phyloP scores from a whole-genome alignment of 1,140 invertebrate genomes.

The Pogonus chalceus region DNA sequence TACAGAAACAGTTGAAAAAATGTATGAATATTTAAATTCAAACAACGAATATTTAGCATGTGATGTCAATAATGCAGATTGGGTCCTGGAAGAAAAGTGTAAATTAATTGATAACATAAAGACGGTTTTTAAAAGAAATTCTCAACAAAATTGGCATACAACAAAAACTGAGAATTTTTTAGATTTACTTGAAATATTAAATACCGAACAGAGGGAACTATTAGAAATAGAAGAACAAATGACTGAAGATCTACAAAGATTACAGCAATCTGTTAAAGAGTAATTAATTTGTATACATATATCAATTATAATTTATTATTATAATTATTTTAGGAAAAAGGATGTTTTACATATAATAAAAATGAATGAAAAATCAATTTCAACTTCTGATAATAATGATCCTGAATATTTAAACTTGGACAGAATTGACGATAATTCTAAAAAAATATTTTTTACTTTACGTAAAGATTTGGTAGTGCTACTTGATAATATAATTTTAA shows the following conservation, averaged over 20 bases:
- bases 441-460: neutral
- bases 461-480: neutral
- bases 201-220: neutral
- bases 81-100: neutral
- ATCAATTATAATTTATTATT: neutral
- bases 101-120: neutral
- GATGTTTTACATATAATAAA: neutral
- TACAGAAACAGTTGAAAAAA: neutral
- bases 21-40: neutral
- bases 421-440: neutral
- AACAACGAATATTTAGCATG: neutral
- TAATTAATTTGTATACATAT: neutral
- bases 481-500: no score
- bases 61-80: neutral
- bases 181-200: neutral
- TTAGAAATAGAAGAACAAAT: neutral
- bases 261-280: neutral
- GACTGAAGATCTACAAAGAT: neutral
- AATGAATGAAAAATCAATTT: neutral
- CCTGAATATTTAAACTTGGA: neutral
- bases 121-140: neutral
- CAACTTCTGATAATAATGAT: neutral
- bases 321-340: neutral
- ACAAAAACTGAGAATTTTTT: neutral
- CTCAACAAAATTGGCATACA: neutral